Evolutionary conservation across 2,113 vertebrate species (phyloP).

Genomic region (Narcine bancroftii): DNA sequence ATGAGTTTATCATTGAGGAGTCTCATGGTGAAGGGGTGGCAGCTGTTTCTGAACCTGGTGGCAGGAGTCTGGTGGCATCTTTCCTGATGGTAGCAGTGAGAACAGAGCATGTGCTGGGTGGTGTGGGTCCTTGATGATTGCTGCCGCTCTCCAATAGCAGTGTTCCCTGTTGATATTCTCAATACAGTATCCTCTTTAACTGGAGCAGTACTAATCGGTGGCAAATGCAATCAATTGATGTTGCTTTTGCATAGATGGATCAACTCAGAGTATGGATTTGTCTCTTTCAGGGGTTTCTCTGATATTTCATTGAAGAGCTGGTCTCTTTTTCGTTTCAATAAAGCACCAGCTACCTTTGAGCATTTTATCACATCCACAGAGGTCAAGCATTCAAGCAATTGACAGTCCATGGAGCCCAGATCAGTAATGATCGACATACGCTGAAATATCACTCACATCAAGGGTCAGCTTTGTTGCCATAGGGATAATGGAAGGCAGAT

Average conservation of each 20-base stretch:
- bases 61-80: too few relatives aligned
- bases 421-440: neutral
- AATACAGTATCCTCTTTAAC: neutral
- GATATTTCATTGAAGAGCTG: neutral
- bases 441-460: neutral
- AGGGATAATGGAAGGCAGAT: neutral
- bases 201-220: neutral
- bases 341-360: neutral
- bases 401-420: neutral
- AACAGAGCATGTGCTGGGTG: too few relatives aligned
- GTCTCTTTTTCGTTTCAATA: neutral
- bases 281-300: neutral
- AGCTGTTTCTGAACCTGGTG: too few relatives aligned
- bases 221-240: neutral
- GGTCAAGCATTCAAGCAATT: neutral
- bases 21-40: too few relatives aligned
- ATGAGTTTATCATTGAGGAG: too few relatives aligned
- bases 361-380: neutral
- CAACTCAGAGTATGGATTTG: constrained; percentile 1
- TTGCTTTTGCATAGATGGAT: neutral
- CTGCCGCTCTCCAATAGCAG: too few relatives aligned
- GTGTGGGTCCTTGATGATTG: too few relatives aligned
- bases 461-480: neutral
- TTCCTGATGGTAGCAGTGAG: too few relatives aligned
- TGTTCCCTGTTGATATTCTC: too few relatives aligned